Conservation (phyloP, 2,888 invertebrate species). For the Andrena praecox region DNA sequence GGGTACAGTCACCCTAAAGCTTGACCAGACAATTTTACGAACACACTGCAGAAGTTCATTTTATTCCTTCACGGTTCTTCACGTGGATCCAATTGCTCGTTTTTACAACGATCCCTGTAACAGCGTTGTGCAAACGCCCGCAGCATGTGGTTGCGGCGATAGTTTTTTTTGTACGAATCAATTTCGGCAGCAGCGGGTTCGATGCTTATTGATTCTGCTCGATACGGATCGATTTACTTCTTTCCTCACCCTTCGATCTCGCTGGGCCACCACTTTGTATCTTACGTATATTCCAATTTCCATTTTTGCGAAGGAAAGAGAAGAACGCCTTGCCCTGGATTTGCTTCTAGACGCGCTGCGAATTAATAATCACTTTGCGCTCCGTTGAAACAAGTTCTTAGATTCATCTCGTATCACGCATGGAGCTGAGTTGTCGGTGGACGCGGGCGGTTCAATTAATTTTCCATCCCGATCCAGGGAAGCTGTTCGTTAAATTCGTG, state of each 20-base stretch:
- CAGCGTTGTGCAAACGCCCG: background rate
- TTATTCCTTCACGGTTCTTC: background rate
- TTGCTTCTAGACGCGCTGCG: too few relatives aligned
- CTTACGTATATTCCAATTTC: too few relatives aligned
- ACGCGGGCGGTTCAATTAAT: conserved; percentile 24
- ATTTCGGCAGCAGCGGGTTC: conserved; percentile 17
- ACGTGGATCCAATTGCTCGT: conserved; percentile 1
- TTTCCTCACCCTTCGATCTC: background rate
- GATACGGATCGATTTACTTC: conserved; percentile 17
- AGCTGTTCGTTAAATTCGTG: conserved; percentile 40
- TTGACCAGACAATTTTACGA: background rate
- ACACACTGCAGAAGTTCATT: background rate
- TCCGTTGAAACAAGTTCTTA: background rate
- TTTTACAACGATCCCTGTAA: conserved; percentile 2
- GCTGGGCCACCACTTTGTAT: too few relatives aligned
- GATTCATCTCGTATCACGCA: background rate
- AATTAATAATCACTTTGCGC: background rate
- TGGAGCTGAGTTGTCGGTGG: conserved; percentile 13
- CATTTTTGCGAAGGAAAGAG: background rate
- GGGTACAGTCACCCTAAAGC: too few relatives aligned
- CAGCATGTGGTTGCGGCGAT: background rate
- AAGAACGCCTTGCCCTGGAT: background rate
- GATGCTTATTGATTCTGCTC: conserved; percentile 4
- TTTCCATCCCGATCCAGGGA: conserved; percentile 29
- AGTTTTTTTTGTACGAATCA: conserved; percentile 33